These are phyloP conservation scores for Hydrolagus affinis DNA, from an alignment of 2,113 vertebrate genomes.

Conservation along the genomic window DNA sequence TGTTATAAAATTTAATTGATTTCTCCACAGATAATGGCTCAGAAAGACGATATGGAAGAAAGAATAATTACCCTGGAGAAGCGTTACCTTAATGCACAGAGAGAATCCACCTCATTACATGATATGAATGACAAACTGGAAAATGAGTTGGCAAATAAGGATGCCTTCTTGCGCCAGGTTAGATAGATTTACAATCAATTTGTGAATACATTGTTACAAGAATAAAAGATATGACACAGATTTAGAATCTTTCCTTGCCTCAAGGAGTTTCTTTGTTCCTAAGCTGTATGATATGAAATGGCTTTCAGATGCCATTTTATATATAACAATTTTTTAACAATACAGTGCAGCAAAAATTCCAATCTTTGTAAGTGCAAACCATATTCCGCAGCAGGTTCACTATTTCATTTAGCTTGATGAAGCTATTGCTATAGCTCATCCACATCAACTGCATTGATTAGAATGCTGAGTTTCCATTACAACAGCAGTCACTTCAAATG, in stretches of 20 bases:
- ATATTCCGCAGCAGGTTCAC: neutral
- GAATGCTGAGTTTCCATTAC: neutral
- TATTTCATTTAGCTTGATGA: neutral
- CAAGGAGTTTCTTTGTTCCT: neutral
- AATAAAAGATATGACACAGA: neutral
- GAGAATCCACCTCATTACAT: slow-evolving; percentile 94
- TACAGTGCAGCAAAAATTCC: neutral
- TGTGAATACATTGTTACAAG: neutral
- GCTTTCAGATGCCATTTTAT: neutral
- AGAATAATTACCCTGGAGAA: slow-evolving; percentile 94
- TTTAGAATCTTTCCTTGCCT: neutral
- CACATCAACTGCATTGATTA: neutral
- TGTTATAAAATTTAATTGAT: slow-evolving; percentile 28
- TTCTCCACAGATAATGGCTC: slow-evolving; percentile 80
- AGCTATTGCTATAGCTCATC: neutral
- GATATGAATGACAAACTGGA: slow-evolving; percentile 98
- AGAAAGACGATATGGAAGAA: slow-evolving; percentile 99
- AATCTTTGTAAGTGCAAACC: neutral
- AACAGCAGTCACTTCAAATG: too few relatives aligned
- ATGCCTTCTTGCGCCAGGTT: slow-evolving; percentile 94
- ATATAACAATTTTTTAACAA: neutral
- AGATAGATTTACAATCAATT: slow-evolving; percentile 36
- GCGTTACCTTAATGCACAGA: slow-evolving; percentile 93
- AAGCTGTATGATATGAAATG: neutral
- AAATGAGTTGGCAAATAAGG: slow-evolving; percentile 95